Evolutionary conservation across 2,113 vertebrate species (phyloP).

Genomic region (Leptobrachium ailaonicum): DNA sequence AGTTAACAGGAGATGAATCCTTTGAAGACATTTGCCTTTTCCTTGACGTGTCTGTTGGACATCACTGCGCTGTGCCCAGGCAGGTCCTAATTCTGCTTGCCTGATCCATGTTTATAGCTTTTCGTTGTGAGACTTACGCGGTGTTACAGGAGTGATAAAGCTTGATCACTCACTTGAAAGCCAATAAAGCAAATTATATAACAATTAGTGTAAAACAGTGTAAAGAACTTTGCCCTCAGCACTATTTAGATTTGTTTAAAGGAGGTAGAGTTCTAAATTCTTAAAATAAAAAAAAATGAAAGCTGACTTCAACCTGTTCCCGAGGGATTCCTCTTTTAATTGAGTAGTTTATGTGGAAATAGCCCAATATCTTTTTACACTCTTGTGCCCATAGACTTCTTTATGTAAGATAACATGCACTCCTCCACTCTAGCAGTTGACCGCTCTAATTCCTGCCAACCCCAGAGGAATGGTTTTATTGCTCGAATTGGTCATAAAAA

Average conservation of each 20-base stretch:
- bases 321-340: background rate
- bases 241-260: background rate
- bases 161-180: background rate
- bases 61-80: too few species aligned
- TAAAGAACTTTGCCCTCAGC: background rate
- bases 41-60: too few species aligned
- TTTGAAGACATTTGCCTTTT: too few species aligned
- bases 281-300: background rate
- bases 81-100: too few species aligned
- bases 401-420: constrained; percentile 8
- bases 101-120: too few species aligned
- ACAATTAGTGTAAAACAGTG: background rate
- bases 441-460: constrained; percentile 16
- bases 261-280: background rate
- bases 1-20: too few species aligned
- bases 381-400: constrained; percentile 1
- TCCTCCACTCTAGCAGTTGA: constrained; percentile 7
- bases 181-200: background rate
- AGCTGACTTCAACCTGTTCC: background rate
- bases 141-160: background rate
- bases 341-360: background rate
- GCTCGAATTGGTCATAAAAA: constrained; percentile 26
- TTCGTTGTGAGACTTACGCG: too few species aligned
- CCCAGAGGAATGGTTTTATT: constrained; percentile 20
- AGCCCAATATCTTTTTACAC: constrained; percentile 3